phyloP scores from a whole-genome alignment of 2,797 vertebrate species.

The Cirrhinus molitorella region DNA sequence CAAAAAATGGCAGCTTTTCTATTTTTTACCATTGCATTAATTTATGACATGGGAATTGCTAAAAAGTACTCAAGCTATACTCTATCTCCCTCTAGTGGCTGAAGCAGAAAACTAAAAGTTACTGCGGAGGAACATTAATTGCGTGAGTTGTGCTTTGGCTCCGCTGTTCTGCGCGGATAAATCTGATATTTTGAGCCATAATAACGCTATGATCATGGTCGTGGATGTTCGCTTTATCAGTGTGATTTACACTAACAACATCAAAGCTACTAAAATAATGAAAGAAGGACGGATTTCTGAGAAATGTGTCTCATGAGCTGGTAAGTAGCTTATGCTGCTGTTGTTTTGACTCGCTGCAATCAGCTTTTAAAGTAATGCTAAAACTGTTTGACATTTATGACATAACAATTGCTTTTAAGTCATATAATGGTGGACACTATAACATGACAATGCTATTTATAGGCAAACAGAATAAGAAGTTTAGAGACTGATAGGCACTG shows the following conservation, averaged over 20 bases:
- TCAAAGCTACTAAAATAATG: no score
- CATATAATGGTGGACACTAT: background rate
- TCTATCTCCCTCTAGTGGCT: background rate
- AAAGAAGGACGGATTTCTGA: no score
- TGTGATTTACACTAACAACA: background rate
- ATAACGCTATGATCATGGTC: background rate
- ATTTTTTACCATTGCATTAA: rapidly evolving
- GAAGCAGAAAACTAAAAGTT: background rate
- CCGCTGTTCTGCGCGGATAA: no score
- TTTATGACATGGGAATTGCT: background rate
- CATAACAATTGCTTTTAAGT: background rate
- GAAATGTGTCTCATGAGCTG: no score
- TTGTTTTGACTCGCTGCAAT: background rate
- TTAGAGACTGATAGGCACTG: background rate
- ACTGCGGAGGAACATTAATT: background rate
- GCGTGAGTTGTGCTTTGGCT: background rate
- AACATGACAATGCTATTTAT: background rate
- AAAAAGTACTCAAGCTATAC: no score
- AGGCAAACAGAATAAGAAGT: background rate
- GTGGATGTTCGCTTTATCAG: background rate
- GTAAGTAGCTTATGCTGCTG: no score
- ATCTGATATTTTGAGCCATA: background rate
- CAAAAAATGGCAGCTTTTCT: background rate
- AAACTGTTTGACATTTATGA: background rate
- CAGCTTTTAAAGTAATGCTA: background rate